Base-by-base conservation (phyloP, 2,888 invertebrate species). In the Meiosimyza platycephala region DNA sequence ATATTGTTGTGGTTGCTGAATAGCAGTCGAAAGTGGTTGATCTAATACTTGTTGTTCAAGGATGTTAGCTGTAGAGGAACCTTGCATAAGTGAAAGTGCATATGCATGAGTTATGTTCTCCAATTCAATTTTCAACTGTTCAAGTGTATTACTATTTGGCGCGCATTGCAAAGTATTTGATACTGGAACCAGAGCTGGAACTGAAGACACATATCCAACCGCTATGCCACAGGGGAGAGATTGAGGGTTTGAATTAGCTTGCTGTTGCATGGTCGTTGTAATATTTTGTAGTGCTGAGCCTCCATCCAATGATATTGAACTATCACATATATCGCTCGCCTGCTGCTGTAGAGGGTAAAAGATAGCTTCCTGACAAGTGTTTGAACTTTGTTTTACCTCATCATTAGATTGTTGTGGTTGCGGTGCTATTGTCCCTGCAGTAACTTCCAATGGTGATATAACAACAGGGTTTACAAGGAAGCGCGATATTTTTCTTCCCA, bases 391-490 rank as follows among this genome's bases (percentile, higher is more conserved):
- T 40, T 40, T 40, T 40, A 9, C 40, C 9, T 40, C 52, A 47
- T 48, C 62, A 16, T 50, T 2, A 16, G 12, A 59, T 48, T 15
- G 6, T 51, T 57, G 57, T 48, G 13, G 47, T 68, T 40, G 47
- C 5, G 48, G 33, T 40, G 60, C n/a, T 40, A 13, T 62, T 60
- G 70, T n/a, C 72, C 50, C 72, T 75, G 80, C 67, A 1, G 40
- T 40, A 75, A 72, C 78, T 73, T 72, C 80, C 60, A 76, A 63
- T 18, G 73, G 72, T 9, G 78, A 72, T 15, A 78, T 70, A 50
- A 93, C 89, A 2, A 94, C 94, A 28, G 94, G 94, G 85, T 94
- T 94, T 79, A 95, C 94, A 84, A 94, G 90, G 87, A 95, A 95
- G 72, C 94, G 89, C 48, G 94, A 94, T 80, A 94, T 93, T 85